phyloP scores from a whole-genome alignment of 2,888 invertebrate species.

The Smittia aterrima region DNA sequence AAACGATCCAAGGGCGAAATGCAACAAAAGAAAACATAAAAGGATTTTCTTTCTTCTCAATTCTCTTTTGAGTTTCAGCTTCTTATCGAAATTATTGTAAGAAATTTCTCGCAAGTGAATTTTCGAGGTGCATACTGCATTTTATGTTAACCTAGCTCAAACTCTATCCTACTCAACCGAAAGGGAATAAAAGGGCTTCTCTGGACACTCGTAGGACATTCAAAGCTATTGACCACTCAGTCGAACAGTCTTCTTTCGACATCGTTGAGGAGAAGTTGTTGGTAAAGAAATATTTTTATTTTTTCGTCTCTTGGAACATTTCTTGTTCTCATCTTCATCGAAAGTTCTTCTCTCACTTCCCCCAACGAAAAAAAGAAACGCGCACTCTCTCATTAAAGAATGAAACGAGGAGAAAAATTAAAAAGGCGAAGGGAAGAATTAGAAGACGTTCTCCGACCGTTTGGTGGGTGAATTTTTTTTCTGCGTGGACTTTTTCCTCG shows the following conservation, averaged over 20 bases:
- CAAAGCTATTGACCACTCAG: background rate
- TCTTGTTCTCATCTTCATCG: conserved; percentile 12
- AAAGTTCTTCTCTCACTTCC: background rate
- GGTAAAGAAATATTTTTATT: too few species aligned
- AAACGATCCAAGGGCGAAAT: background rate
- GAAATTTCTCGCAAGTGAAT: background rate
- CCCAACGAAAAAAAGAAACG: background rate
- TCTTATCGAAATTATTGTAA: background rate
- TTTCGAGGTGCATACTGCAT: conserved; percentile 16
- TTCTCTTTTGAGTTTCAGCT: background rate
- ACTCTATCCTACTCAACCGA: conserved; percentile 34
- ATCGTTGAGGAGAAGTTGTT: background rate
- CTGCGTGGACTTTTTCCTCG: conserved; percentile 7
- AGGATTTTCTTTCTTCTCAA: background rate
- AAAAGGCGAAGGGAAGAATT: background rate
- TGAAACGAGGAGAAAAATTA: conserved; percentile 4
- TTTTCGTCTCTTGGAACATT: too few species aligned
- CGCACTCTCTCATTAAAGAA: conserved; percentile 30
- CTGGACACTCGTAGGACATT: background rate
- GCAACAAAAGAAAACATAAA: background rate
- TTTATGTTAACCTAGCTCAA: conserved; percentile 29
- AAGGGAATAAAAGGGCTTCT: conserved; percentile 37
- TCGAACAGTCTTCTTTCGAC: background rate
- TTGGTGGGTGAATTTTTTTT: background rate
- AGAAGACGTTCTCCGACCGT: background rate